phyloP scores from a whole-genome alignment of 1,140 invertebrate species.

The Orchestia grillus region DNA sequence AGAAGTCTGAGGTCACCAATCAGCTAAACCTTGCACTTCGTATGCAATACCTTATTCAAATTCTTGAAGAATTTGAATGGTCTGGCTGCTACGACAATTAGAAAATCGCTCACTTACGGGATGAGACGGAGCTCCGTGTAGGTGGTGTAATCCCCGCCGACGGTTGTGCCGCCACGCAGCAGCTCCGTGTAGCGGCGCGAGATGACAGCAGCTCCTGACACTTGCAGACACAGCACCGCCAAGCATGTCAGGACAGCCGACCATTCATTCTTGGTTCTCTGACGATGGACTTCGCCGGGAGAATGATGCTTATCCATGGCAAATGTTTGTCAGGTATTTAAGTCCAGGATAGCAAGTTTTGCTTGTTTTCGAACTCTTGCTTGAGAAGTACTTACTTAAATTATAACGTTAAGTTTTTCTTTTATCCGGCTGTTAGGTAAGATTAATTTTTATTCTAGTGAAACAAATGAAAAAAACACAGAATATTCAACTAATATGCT shows the following conservation, averaged over 20 bases:
- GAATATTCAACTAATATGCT: background rate
- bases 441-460: background rate
- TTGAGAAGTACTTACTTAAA: background rate
- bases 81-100: background rate
- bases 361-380: background rate
- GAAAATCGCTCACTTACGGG: background rate
- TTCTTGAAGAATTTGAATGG: no score
- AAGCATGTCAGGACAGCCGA: background rate
- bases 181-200: background rate
- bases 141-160: background rate
- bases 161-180: background rate
- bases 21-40: no score
- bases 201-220: background rate
- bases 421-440: background rate
- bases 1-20: no score
- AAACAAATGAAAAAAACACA: background rate
- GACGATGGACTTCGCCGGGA: background rate
- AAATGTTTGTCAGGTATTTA: background rate
- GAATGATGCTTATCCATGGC: background rate
- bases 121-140: background rate
- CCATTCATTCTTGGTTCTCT: background rate
- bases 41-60: no score
- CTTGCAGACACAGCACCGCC: background rate
- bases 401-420: background rate
- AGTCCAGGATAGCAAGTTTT: background rate